Percentiles rank a stretch among this genome's conserved stretches.
These are phyloP conservation scores for Drosophila robusta DNA, from an alignment of 2,888 invertebrate genomes.

Conservation along the genomic window DNA sequence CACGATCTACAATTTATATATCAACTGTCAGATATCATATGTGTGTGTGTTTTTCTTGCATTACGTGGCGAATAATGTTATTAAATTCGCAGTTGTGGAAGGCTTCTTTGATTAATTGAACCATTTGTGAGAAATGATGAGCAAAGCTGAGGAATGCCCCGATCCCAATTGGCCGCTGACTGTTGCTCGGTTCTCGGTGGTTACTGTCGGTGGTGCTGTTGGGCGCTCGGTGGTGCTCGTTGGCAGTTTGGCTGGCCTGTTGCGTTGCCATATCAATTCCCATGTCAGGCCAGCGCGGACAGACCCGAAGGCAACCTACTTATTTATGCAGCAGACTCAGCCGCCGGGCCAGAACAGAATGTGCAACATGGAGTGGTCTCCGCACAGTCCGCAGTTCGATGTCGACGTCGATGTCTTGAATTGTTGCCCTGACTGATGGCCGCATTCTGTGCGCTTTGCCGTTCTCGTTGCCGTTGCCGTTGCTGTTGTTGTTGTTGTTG, in stretches of 20 bases:
- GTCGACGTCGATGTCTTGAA: constrained; percentile 13
- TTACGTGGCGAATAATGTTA: constrained; percentile 62
- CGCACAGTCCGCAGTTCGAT: background rate
- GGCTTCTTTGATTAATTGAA: constrained; percentile 73
- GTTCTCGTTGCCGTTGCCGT: constrained; percentile 19
- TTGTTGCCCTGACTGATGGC: constrained; percentile 68
- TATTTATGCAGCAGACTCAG: constrained; percentile 64
- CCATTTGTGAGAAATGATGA: constrained; percentile 73
- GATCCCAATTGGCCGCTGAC: constrained; percentile 55
- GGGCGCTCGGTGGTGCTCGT: constrained; percentile 21
- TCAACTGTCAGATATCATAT: constrained; percentile 47
- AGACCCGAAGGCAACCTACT: constrained; percentile 62
- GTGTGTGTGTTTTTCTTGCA: constrained; percentile 14
- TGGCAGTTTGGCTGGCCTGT: constrained; percentile 53
- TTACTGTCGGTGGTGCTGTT: constrained; percentile 2
- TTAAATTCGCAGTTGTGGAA: constrained; percentile 72
- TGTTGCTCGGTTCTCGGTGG: constrained; percentile 32
- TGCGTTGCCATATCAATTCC: constrained; percentile 77
- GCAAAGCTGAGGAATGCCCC: constrained; percentile 49
- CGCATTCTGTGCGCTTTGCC: constrained; percentile 36
- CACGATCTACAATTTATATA: constrained; percentile 74
- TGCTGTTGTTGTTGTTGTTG: constrained; percentile 25
- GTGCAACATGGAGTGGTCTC: constrained; percentile 2
- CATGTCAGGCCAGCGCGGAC: constrained; percentile 62
- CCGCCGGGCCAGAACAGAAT: constrained; percentile 25